These are phyloP conservation scores for Brachyhypopomus occidentalis DNA, from an alignment of 2,113 vertebrate species.

Conservation along the genomic window DNA sequence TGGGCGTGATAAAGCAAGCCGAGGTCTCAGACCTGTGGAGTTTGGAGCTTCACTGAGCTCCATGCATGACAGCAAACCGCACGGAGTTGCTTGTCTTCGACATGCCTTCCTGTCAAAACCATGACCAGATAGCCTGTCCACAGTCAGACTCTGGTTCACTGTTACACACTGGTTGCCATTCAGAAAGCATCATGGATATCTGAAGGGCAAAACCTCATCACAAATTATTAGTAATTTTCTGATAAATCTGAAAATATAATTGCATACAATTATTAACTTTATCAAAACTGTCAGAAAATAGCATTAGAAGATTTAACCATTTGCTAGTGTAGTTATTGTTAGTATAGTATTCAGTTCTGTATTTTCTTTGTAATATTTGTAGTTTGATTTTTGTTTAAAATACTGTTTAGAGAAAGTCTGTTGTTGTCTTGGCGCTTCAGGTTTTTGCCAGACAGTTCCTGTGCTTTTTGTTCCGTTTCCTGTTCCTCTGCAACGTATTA, in stretches of 20 bases:
- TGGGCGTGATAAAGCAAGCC: constrained; percentile 37
- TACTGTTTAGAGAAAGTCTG: constrained; percentile 11
- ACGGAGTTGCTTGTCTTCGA: neutral
- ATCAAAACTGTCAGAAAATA: neutral
- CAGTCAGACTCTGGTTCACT: constrained; percentile 16
- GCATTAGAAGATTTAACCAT: neutral
- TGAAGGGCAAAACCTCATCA: neutral
- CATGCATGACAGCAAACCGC: constrained; percentile 15
- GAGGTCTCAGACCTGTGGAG: constrained; percentile 25
- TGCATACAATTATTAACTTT: no score
- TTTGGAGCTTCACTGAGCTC: constrained; percentile 27
- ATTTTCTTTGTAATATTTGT: neutral
- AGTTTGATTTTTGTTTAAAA: constrained; percentile 19
- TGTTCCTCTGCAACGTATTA: constrained; percentile 69
- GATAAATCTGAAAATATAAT: neutral
- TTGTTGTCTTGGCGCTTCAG: constrained; percentile 57
- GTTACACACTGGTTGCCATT: neutral
- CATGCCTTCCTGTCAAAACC: constrained; percentile 11
- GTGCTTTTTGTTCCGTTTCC: constrained; percentile 76
- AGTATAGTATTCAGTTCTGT: neutral
- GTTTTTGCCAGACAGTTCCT: constrained; percentile 61
- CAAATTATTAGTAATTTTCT: neutral
- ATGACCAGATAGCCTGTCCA: constrained; percentile 8
- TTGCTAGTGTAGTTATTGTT: neutral
- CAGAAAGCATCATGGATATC: neutral